Evolutionary conservation across 2,888 invertebrate species (phyloP).

Genomic region (Seira ritae): DNA sequence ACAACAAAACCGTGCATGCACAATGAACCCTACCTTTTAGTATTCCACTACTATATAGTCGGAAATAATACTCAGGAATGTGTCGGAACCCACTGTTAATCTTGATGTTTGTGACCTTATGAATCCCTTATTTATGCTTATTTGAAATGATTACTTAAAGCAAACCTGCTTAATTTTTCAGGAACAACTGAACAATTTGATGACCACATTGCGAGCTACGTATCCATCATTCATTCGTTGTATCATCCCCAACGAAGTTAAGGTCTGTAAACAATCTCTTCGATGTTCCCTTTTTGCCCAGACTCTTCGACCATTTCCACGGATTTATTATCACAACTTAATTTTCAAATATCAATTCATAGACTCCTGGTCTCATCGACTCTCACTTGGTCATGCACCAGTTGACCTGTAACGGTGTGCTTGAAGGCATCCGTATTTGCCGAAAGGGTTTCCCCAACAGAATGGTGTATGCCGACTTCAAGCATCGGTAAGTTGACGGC

Average conservation of each 20-base stretch:
- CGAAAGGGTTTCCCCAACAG: constrained; percentile 99
- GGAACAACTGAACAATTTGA: constrained; percentile 98
- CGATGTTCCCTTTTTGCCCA: no score
- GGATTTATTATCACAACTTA: no score
- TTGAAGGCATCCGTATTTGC: constrained; percentile 99
- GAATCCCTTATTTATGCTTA: no score
- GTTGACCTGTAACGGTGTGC: constrained; percentile 99
- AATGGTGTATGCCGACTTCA: constrained; percentile 99
- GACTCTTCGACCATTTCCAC: no score
- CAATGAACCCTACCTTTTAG: no score
- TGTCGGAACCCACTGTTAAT: no score
- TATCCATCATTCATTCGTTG: constrained; percentile 99
- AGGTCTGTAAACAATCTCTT: constrained; percentile 74
- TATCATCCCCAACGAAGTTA: constrained; percentile 99
- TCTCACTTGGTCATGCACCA: constrained; percentile 99
- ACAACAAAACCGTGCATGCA: no score
- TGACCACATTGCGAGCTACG: constrained; percentile 96
- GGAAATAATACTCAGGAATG: no score
- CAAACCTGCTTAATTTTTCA: constrained; percentile 77
- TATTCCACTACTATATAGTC: no score
- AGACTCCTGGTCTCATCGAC: constrained; percentile 97
- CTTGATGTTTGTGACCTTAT: no score
- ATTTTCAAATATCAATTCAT: no score
- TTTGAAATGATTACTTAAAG: no score
- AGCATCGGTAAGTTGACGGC: constrained; percentile 90